Conservation (phyloP, 2,113 vertebrate species). For the Brienomyrus longianalis region DNA sequence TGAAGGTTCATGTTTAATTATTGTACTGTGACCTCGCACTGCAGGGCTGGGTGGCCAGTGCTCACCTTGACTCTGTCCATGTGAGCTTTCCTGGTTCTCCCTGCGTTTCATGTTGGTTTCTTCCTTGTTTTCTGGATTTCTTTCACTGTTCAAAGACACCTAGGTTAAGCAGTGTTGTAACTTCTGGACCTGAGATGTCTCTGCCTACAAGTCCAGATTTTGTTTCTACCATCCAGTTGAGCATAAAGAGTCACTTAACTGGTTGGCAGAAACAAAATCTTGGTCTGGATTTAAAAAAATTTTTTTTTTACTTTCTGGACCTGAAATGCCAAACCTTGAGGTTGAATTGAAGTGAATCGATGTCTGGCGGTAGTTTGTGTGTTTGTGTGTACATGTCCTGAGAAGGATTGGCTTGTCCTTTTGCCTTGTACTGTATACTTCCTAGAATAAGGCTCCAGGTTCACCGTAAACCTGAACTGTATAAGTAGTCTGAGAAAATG, state of each 20-base stretch:
- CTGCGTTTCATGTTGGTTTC: not conserved
- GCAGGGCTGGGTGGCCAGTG: not conserved
- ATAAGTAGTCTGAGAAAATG: not conserved
- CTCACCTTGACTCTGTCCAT: not conserved
- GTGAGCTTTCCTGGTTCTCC: not conserved
- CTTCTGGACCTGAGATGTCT: too few species aligned
- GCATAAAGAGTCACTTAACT: too few species aligned
- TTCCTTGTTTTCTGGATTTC: not conserved
- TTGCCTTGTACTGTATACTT: not conserved
- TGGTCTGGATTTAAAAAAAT: too few species aligned
- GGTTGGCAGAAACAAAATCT: too few species aligned
- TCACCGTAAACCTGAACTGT: not conserved
- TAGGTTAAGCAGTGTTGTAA: not conserved
- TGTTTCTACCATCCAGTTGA: too few species aligned
- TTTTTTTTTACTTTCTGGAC: too few species aligned
- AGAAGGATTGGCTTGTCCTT: not conserved
- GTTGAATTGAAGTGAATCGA: not conserved
- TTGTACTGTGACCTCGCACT: not conserved
- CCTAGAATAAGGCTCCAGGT: not conserved
- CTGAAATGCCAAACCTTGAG: too few species aligned
- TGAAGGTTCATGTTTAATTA: not conserved
- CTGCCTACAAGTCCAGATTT: too few species aligned
- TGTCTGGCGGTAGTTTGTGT: not conserved
- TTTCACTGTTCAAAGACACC: not conserved
- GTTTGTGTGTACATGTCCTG: not conserved